These are phyloP conservation scores for Hyalella azteca DNA, from an alignment of 2,888 invertebrate genomes.

Conservation along the genomic window DNA sequence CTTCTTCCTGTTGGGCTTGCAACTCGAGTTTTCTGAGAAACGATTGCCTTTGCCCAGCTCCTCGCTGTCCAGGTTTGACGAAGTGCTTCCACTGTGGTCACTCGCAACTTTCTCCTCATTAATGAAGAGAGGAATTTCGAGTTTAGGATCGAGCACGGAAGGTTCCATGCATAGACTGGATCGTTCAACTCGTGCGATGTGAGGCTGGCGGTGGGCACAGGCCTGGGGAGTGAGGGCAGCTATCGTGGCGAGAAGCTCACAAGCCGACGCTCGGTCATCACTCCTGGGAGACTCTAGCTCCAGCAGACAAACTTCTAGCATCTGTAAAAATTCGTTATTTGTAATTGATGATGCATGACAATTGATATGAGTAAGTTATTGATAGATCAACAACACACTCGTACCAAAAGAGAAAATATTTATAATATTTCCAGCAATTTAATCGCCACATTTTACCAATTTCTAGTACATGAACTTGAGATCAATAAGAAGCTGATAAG, in stretches of 20 bases:
- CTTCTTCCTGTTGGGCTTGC: constrained; percentile 5
- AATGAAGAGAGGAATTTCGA: background rate
- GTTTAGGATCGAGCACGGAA: background rate
- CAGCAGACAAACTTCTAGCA: constrained; percentile 54
- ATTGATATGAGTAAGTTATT: too few relatives aligned
- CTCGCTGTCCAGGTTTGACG: constrained; percentile 1
- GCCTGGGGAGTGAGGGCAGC: constrained; percentile 27
- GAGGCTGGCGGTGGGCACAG: background rate
- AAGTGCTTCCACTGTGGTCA: background rate
- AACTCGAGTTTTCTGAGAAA: background rate
- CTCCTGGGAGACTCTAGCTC: constrained; percentile 51
- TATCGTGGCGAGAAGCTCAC: constrained; percentile 40
- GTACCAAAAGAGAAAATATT: too few relatives aligned
- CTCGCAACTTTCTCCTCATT: constrained; percentile 22
- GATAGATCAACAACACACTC: too few relatives aligned
- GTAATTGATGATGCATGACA: too few relatives aligned
- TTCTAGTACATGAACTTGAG: too few relatives aligned
- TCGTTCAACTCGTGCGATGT: background rate
- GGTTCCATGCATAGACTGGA: background rate
- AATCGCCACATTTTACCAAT: too few relatives aligned
- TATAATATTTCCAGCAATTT: too few relatives aligned
- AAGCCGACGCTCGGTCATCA: constrained; percentile 51
- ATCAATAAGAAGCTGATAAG: too few relatives aligned
- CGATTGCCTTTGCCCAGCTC: background rate
- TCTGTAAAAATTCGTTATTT: too few relatives aligned